phyloP scores from a whole-genome alignment of 2,888 invertebrate genomes.

The Apamea sordens region DNA sequence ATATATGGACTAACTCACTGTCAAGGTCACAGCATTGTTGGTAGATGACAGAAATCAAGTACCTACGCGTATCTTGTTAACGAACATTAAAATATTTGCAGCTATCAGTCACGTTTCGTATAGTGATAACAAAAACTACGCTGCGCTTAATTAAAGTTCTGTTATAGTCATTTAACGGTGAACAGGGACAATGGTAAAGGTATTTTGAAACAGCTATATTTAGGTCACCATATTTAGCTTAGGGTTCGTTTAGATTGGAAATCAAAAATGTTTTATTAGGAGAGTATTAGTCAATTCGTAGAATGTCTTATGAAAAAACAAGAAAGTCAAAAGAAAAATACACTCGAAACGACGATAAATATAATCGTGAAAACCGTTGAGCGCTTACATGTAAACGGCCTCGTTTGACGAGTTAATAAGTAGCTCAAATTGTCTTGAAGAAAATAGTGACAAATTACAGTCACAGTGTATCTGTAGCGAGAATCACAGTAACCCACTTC shows the following conservation, averaged over 20 bases:
- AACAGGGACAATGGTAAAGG: background rate
- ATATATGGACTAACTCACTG: conserved; percentile 73
- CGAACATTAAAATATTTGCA: conserved; percentile 21
- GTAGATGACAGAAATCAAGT: conserved; percentile 52
- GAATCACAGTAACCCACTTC: conserved; percentile 26
- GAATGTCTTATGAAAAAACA: too few relatives aligned
- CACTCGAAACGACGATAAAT: background rate
- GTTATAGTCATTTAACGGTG: background rate
- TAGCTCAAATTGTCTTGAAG: background rate
- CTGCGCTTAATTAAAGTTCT: background rate
- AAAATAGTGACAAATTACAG: conserved; percentile 9
- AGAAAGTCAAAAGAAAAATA: too few relatives aligned
- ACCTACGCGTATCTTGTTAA: conserved; percentile 9
- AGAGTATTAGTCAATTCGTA: background rate
- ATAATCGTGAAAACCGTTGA: background rate
- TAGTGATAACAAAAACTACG: conserved; percentile 24
- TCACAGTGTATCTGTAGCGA: background rate
- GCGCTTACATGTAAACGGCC: background rate
- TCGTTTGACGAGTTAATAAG: background rate
- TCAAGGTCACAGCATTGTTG: conserved; percentile 72
- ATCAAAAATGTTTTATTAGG: background rate
- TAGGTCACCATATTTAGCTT: background rate
- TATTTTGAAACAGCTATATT: background rate
- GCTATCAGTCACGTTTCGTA: conserved; percentile 31
- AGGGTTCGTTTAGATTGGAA: background rate